Conservation (phyloP, 2,888 invertebrate species). For the Noctua comes region DNA sequence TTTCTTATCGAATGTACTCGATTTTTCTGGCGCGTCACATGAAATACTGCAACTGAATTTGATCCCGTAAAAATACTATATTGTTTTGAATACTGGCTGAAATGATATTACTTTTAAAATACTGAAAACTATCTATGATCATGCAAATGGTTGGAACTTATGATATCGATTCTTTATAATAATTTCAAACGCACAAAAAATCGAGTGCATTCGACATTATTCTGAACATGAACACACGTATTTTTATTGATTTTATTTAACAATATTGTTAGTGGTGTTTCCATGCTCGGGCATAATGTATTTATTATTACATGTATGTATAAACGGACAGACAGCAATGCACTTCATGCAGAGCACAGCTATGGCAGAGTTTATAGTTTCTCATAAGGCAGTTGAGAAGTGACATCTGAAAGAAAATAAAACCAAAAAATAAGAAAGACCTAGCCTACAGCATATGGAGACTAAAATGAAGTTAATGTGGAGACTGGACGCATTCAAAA, state of each 20-base stretch:
- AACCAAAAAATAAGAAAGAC: conserved; percentile 78
- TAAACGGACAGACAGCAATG: conserved; percentile 84
- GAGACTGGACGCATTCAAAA: conserved; percentile 53
- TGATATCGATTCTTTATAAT: background rate
- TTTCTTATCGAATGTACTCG: conserved; percentile 34
- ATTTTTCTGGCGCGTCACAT: background rate
- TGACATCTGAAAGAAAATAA: conserved; percentile 95
- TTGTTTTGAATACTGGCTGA: conserved; percentile 32
- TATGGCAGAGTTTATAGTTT: conserved; percentile 94
- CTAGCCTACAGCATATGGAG: conserved; percentile 57
- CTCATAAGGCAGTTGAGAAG: conserved; percentile 97
- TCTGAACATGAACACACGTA: conserved; percentile 44
- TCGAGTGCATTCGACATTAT: conserved; percentile 38
- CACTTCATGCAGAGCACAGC: conserved; percentile 88
- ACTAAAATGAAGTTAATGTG: conserved; percentile 35
- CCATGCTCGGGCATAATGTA: conserved; percentile 78
- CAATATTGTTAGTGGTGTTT: conserved; percentile 77
- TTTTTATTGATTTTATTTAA: conserved; percentile 35
- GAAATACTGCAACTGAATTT: background rate
- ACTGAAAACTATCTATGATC: conserved; percentile 22
- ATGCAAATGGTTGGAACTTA: conserved; percentile 6
- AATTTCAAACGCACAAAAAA: conserved; percentile 12
- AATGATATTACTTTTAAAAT: conserved; percentile 30
- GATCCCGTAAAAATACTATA: background rate
- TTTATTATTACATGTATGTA: conserved; percentile 76